Evolutionary conservation across 2,797 vertebrate species (phyloP).

Genomic region (Micropoecilia bifurca): DNA sequence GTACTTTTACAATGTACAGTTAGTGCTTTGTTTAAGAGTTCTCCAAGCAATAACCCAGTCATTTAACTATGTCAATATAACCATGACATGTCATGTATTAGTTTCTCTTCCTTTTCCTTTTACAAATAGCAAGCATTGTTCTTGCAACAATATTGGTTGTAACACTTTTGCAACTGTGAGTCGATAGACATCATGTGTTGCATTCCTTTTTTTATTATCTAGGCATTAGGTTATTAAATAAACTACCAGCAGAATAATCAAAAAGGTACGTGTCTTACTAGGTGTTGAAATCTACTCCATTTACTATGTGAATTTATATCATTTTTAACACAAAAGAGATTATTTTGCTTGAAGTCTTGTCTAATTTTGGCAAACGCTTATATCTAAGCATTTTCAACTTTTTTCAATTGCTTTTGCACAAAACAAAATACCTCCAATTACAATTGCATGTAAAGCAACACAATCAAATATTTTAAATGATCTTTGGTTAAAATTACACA

Average conservation of each 20-base stretch:
- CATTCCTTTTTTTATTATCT: neutral
- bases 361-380: neutral
- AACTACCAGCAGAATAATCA: neutral
- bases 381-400: neutral
- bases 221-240: neutral
- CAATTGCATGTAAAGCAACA: neutral
- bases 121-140: neutral
- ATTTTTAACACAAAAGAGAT: neutral
- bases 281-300: neutral
- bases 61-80: neutral
- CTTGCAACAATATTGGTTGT: neutral
- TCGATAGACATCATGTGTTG: neutral
- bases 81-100: neutral
- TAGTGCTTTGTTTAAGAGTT: slow-evolving; percentile 13
- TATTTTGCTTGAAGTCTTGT: neutral
- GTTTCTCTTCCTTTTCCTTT: neutral
- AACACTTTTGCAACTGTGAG: neutral
- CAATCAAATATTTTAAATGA: slow-evolving; percentile 5
- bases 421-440: neutral
- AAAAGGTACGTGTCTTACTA: neutral
- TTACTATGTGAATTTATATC: neutral
- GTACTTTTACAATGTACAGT: neutral
- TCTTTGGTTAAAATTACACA: neutral
- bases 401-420: neutral
- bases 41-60: neutral